Conservation (phyloP, 2,113 vertebrate species). For the Actenoides hombroni region DNA sequence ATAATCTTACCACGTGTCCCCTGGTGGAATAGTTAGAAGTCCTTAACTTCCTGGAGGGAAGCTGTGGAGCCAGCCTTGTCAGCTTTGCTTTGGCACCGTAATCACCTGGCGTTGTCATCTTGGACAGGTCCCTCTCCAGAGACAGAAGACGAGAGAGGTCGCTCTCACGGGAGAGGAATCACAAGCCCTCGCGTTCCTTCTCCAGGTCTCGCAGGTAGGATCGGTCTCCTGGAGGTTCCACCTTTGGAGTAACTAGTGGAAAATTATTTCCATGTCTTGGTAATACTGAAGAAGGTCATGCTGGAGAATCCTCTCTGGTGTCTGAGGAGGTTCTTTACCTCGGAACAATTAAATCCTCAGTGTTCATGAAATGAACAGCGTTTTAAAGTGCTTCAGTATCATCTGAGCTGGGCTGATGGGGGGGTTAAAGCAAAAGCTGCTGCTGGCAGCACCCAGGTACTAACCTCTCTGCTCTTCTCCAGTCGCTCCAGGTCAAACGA, state of each 20-base stretch:
- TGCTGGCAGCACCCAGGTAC: neutral
- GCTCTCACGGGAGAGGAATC: slow-evolving; percentile 91
- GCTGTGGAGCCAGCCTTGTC: neutral
- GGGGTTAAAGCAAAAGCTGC: neutral
- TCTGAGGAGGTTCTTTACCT: neutral
- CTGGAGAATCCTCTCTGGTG: neutral
- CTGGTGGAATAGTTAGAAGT: neutral
- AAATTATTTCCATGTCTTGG: neutral
- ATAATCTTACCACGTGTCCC: neutral
- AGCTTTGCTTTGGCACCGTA: neutral
- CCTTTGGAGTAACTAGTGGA: neutral
- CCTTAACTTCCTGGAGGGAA: neutral
- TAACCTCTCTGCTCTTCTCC: neutral
- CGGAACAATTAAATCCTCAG: neutral
- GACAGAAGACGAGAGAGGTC: slow-evolving; percentile 93
- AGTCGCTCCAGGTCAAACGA: slow-evolving; percentile 94
- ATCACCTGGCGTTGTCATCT: neutral
- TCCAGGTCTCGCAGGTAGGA: slow-evolving; percentile 92
- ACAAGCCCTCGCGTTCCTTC: slow-evolving; percentile 92
- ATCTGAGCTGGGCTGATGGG: neutral
- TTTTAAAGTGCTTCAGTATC: neutral
- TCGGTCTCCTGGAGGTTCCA: neutral
- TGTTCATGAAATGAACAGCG: neutral
- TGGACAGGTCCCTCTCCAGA: slow-evolving; percentile 89
- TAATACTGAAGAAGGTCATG: neutral